phyloP scores from a whole-genome alignment of 2,797 vertebrate species.

The Anomalospiza imberbis region DNA sequence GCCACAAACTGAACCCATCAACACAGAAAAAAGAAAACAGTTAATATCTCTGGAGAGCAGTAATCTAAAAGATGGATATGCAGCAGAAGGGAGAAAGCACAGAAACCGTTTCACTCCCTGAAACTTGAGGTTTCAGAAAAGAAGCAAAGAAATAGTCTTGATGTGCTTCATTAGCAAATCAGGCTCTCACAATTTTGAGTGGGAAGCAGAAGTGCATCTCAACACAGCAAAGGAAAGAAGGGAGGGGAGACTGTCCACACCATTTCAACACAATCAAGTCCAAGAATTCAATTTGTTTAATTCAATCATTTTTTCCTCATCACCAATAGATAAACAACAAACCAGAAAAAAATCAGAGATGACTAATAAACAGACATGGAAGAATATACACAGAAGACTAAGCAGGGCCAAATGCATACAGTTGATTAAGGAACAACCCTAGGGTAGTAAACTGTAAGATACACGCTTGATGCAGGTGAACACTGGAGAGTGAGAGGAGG shows the following conservation, averaged over 20 bases:
- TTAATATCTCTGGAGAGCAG: neutral
- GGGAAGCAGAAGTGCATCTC: neutral
- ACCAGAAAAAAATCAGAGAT: neutral
- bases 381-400: neutral
- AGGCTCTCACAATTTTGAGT: neutral
- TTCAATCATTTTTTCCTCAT: neutral
- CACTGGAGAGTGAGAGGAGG: neutral
- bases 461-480: neutral
- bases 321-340: neutral
- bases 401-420: neutral
- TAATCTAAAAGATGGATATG: conserved; percentile 8
- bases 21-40: neutral
- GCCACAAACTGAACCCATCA: neutral
- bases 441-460: neutral
- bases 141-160: neutral
- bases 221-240: neutral
- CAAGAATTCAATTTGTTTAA: neutral
- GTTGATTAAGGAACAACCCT: neutral
- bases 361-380: neutral
- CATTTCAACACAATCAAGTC: neutral
- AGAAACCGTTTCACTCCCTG: neutral
- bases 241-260: neutral
- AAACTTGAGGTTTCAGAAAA: neutral
- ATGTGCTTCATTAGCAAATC: neutral
- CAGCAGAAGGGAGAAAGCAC: neutral